Conservation (phyloP, 2,888 invertebrate genomes). For the Lobophora halterata region DNA sequence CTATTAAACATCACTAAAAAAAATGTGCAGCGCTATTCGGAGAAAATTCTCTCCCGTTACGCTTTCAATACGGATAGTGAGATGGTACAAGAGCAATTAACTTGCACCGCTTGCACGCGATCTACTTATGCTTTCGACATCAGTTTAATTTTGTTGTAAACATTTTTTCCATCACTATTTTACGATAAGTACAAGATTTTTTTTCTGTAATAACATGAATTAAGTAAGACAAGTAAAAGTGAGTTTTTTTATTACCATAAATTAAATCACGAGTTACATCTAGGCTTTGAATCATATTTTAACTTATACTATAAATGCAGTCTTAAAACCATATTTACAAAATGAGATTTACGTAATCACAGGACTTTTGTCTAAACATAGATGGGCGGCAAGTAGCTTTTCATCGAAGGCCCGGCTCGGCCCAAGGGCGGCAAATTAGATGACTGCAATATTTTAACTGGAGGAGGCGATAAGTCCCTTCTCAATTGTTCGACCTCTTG, state of each 20-base stretch:
- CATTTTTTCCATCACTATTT: background rate
- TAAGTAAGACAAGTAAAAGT: too few species aligned
- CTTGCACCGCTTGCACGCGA: slow-evolving; percentile 54
- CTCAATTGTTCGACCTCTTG: slow-evolving; percentile 43
- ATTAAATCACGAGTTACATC: background rate
- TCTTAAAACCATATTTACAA: slow-evolving; percentile 55
- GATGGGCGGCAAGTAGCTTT: slow-evolving; percentile 66
- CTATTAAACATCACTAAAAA: slow-evolving; percentile 14
- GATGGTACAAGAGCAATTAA: slow-evolving; percentile 45
- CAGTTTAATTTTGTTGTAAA: slow-evolving; percentile 21
- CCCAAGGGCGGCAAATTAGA: slow-evolving; percentile 65
- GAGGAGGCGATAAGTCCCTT: slow-evolving; percentile 50
- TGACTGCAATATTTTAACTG: slow-evolving; percentile 46
- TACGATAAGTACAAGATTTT: too few species aligned
- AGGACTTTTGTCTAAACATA: slow-evolving; percentile 52
- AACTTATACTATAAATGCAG: slow-evolving; percentile 68
- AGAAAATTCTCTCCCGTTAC: slow-evolving; percentile 59
- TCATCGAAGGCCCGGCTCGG: slow-evolving; percentile 69
- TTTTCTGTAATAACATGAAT: too few species aligned
- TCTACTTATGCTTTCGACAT: slow-evolving; percentile 53
- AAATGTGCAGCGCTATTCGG: slow-evolving; percentile 37
- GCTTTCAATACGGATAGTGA: slow-evolving; percentile 68
- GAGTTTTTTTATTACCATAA: background rate
- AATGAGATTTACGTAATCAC: slow-evolving; percentile 51
- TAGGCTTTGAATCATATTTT: slow-evolving; percentile 21